A percentile compares a stretch with the other conserved stretches of the same genome.
These are phyloP conservation scores for Rhynchophorus ferrugineus DNA, from an alignment of 1,140 invertebrate genomes.

Conservation along the genomic window DNA sequence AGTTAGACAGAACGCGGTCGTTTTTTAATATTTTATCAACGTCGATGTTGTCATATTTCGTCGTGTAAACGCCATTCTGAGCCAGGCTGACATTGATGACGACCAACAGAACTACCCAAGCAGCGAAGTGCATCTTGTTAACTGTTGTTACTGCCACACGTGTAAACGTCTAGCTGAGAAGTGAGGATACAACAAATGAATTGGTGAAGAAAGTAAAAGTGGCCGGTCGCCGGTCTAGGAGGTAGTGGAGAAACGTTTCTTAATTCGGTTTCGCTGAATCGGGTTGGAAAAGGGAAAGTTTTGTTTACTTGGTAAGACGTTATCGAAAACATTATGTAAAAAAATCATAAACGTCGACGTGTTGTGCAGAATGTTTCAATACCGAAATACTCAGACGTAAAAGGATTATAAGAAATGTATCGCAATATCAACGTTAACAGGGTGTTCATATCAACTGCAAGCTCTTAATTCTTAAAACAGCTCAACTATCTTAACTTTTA, in stretches of 20 bases:
- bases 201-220: constrained; percentile 4
- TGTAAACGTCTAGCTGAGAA: background rate
- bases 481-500: no score
- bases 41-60: constrained; percentile 56
- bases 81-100: background rate
- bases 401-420: no score
- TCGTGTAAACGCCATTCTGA: constrained; percentile 39
- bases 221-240: background rate
- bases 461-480: no score
- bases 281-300: background rate
- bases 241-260: background rate
- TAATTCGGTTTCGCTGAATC: background rate
- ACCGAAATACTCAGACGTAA: no score
- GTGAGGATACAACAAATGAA: background rate
- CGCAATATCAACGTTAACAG: no score
- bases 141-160: no score
- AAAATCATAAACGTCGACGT: no score
- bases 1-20: constrained; percentile 53
- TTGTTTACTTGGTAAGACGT: background rate
- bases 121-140: constrained; percentile 5
- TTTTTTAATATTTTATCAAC: constrained; percentile 55
- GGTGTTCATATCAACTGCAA: no score
- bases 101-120: constrained; percentile 1
- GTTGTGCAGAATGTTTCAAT: no score
- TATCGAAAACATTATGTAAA: no score